These are phyloP conservation scores for Fistularia tabacaria DNA, from an alignment of 2,797 vertebrate genomes.

Conservation along the genomic window DNA sequence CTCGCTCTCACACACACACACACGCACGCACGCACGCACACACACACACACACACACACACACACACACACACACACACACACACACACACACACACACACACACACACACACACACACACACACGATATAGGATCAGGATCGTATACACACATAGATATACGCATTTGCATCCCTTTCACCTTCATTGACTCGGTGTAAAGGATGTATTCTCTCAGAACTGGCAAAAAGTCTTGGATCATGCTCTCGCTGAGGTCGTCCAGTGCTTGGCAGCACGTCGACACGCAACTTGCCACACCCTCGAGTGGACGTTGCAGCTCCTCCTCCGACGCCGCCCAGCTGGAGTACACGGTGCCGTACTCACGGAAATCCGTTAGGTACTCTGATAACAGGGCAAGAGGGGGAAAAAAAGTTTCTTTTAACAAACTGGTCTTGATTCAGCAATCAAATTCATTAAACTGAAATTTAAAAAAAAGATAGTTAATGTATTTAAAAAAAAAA, in stretches of 20 bases:
- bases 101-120: too few relatives aligned
- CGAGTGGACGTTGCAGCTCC: constrained; percentile 84
- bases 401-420: background rate
- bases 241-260: constrained; percentile 89
- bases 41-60: too few relatives aligned
- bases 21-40: background rate
- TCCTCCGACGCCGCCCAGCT: constrained; percentile 86
- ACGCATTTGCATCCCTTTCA: constrained; percentile 40
- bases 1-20: too few relatives aligned
- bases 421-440: background rate
- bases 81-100: background rate
- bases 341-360: constrained; percentile 90
- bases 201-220: constrained; percentile 92
- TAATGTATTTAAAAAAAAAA: too few relatives aligned
- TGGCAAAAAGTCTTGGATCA: constrained; percentile 92
- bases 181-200: constrained; percentile 97
- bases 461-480: too few relatives aligned
- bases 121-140: background rate
- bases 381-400: constrained; percentile 63
- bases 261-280: constrained; percentile 83
- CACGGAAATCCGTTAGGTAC: constrained; percentile 89
- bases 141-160: background rate
- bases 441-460: background rate
- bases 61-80: background rate
- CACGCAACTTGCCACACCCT: constrained; percentile 85